Evolutionary conservation across 2,888 invertebrate genomes (phyloP).

Genomic region (Eledona agricola): DNA sequence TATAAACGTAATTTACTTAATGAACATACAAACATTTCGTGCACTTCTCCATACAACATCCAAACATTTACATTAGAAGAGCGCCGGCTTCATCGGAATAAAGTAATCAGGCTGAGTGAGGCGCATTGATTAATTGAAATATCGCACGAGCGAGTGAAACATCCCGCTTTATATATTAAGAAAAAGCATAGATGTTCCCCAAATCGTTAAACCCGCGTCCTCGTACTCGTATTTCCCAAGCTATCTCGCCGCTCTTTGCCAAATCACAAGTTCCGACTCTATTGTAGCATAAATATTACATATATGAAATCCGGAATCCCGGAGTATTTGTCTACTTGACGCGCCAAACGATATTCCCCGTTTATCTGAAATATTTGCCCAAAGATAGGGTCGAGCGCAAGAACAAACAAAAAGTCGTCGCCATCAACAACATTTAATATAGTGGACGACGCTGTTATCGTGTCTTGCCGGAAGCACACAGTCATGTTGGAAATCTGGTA

Average conservation of each 20-base stretch:
- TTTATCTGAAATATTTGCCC: conserved; percentile 51
- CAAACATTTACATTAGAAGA: conserved; percentile 35
- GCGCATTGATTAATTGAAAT: conserved; percentile 36
- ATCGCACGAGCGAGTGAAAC: conserved; percentile 31
- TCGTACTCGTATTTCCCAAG: conserved; percentile 23
- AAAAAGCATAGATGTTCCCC: no score
- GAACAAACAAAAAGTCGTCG: conserved; percentile 45
- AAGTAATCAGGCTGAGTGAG: conserved; percentile 35
- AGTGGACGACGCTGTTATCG: conserved; percentile 43
- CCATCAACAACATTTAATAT: conserved; percentile 49
- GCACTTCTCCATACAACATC: conserved; percentile 29
- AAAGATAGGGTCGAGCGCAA: conserved; percentile 45
- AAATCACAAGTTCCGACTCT: conserved; percentile 47
- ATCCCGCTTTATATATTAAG: conserved; percentile 27
- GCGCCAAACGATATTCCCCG: conserved; percentile 44
- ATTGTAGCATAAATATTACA: conserved; percentile 43
- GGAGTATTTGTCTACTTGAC: conserved; percentile 46
- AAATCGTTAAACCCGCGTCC: no score
- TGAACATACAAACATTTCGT: conserved; percentile 37
- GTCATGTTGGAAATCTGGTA: conserved; percentile 47
- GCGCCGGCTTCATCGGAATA: conserved; percentile 25
- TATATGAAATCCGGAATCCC: conserved; percentile 45
- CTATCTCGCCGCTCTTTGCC: conserved; percentile 41
- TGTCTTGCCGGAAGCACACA: conserved; percentile 41
- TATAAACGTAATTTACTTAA: conserved; percentile 40